These are phyloP conservation scores for Zhengitettix transpicula DNA, from an alignment of 2,888 invertebrate genomes.

Conservation along the genomic window DNA sequence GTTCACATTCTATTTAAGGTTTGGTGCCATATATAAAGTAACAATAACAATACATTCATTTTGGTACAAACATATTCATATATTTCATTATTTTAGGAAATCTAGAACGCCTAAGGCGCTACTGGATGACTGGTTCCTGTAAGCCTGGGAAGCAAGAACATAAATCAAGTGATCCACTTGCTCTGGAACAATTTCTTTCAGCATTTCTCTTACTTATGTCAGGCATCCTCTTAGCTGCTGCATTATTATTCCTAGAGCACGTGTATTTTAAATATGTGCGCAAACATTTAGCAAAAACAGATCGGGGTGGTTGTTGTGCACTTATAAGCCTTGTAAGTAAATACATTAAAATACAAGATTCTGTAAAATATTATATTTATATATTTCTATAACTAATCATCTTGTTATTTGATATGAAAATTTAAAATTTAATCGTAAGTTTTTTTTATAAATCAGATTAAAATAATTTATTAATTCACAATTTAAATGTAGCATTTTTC, in stretches of 20 bases:
- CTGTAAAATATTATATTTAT: too few relatives aligned
- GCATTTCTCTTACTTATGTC: constrained; percentile 91
- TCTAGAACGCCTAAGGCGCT: constrained; percentile 80
- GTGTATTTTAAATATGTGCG: constrained; percentile 89
- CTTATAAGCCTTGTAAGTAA: constrained; percentile 80
- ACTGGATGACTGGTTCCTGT: constrained; percentile 96
- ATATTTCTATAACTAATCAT: neutral
- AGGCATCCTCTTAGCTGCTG: constrained; percentile 78
- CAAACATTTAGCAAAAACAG: constrained; percentile 71
- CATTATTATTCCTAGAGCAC: constrained; percentile 78
- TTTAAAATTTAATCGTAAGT: neutral
- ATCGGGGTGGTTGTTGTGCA: constrained; percentile 83
- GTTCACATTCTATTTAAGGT: too few relatives aligned
- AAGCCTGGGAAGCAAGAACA: constrained; percentile 82
- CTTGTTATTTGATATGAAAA: neutral
- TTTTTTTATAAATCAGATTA: neutral
- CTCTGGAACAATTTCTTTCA: constrained; percentile 89
- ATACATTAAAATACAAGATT: neutral
- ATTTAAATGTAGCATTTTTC: too few relatives aligned
- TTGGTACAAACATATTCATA: too few relatives aligned
- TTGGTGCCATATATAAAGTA: too few relatives aligned
- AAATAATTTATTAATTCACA: too few relatives aligned
- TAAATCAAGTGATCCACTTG: constrained; percentile 77
- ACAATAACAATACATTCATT: too few relatives aligned
- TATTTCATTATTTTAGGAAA: constrained; percentile 41